Evolutionary conservation across 2,113 vertebrate genomes (phyloP), one percentile per base, ranked within the genome.

Genomic region (Dasypus novemcinctus): DNA sequence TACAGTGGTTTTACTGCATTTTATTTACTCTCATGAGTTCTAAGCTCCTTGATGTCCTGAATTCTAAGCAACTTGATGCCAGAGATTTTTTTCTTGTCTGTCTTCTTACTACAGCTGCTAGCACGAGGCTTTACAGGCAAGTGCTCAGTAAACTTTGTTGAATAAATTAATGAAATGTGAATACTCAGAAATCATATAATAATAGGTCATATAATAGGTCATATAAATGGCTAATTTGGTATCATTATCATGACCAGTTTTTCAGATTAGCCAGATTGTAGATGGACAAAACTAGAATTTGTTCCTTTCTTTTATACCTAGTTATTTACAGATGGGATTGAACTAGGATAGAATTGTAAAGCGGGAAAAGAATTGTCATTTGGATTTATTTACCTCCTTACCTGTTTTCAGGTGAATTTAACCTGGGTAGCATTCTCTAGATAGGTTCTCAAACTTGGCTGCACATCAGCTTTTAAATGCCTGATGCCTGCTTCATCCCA

Each of bases 141-240:
- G n/a, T 89, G 36, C 17, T 46, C 43, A 57, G 18, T 49, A 90
- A 90, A 74, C 11, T 74, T 87, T 54, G 33, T 74, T 64, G 64
- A 95, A n/a, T 95, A 90, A 59, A 69, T 64, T 41, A 90, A 20
- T 46, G 4, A 96, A 81, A 31, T 76, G 9, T 78, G 52, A 90
- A 71, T 27, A 94, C 52, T 84, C 63, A 76, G n/a, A 94, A 91
- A 91, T 38, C 23, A 46, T 71, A 57, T 29, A 21, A 59, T 36
- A 94, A 46, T 2, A 20, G 46, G 46, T 38, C 27, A 46, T 71
- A 57, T 29, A 21, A 59, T 36, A 94, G 36, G 2, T 20, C 13
- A 11, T 6, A 20, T 59, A 14, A 79, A 79, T 72, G 63, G 76
- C n/a, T 41, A 87, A 33, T 52, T 75, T 52, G 57, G 66, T 76